Evolutionary conservation across 2,113 vertebrate genomes (phyloP).

Genomic region (Colaptes auratus): DNA sequence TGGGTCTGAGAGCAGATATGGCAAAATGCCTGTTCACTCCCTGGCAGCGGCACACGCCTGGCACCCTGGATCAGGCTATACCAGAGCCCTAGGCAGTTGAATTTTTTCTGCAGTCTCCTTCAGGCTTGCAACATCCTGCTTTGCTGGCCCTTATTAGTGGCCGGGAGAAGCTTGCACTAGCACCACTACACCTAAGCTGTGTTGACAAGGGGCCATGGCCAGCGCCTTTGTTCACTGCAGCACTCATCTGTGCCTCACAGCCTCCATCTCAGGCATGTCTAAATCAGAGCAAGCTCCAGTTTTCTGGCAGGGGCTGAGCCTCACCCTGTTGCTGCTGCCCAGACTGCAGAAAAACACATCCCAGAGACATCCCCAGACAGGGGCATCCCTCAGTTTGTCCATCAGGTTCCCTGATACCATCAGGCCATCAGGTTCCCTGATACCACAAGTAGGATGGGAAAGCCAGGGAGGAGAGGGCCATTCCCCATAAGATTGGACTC

Average conservation of each 20-base stretch:
- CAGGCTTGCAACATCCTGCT: neutral
- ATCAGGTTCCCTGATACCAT: rapidly evolving
- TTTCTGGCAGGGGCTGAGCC: neutral
- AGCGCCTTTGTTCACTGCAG: neutral
- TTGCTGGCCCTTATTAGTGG: rapidly evolving
- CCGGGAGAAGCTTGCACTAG: neutral
- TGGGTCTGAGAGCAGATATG: constrained; percentile 16
- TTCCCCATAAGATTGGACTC: rapidly evolving
- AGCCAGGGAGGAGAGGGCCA: rapidly evolving
- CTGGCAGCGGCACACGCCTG: neutral
- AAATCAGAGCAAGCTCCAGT: neutral
- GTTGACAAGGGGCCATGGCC: neutral
- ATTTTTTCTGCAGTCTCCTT: neutral
- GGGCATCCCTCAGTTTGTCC: neutral
- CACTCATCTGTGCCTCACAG: rapidly evolving
- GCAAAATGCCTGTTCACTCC: neutral
- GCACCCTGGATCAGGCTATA: neutral
- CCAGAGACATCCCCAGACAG: neutral
- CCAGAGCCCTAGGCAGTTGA: rapidly evolving
- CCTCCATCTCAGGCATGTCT: rapidly evolving
- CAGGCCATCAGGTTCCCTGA: rapidly evolving
- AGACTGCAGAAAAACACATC: neutral
- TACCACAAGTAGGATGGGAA: rapidly evolving
- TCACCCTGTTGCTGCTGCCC: rapidly evolving
- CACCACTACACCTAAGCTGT: neutral